Evolutionary conservation across 23 tunicate genomes (phyloP).

Genomic region (Diplosoma virens): DNA sequence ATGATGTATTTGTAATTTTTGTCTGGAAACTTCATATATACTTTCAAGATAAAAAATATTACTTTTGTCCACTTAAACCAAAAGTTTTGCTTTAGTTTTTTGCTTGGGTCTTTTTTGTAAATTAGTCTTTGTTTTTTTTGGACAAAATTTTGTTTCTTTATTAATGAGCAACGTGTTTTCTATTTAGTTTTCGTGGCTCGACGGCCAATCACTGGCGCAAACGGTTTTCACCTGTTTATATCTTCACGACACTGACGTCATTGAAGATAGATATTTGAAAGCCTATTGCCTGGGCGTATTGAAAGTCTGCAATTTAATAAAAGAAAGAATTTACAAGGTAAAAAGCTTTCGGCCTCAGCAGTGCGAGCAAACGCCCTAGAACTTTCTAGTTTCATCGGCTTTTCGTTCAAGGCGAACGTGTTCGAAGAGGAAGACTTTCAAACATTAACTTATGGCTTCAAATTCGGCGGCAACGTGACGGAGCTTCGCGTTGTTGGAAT

Average conservation of each 20-base stretch:
- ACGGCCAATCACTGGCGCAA: slow-evolving; percentile 91
- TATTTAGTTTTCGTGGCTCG: slow-evolving; percentile 88
- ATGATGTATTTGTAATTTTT: too few relatives aligned
- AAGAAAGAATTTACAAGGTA: slow-evolving; percentile 72
- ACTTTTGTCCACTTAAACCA: too few relatives aligned
- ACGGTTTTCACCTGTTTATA: slow-evolving; percentile 87
- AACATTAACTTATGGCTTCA: slow-evolving; percentile 67
- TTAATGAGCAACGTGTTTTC: too few relatives aligned
- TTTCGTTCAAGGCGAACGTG: slow-evolving; percentile 93
- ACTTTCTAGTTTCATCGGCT: background rate
- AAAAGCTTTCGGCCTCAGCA: background rate
- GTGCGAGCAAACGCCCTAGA: background rate
- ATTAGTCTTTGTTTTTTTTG: too few relatives aligned
- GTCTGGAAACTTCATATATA: too few relatives aligned
- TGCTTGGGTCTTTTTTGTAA: too few relatives aligned
- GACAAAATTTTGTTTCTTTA: too few relatives aligned
- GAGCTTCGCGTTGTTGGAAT: slow-evolving; percentile 65
- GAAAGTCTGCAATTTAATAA: slow-evolving; percentile 61
- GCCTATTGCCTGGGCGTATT: slow-evolving; percentile 74
- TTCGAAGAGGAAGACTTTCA: slow-evolving; percentile 97
- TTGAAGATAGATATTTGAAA: slow-evolving; percentile 61
- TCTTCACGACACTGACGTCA: slow-evolving; percentile 65
- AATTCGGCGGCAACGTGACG: slow-evolving; percentile 52
- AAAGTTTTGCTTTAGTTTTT: too few relatives aligned
- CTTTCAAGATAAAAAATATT: too few relatives aligned